Evolutionary conservation across 2,113 vertebrate species (phyloP), one percentile per base, ranked within the genome.

Genomic region (Pelecanus crispus): DNA sequence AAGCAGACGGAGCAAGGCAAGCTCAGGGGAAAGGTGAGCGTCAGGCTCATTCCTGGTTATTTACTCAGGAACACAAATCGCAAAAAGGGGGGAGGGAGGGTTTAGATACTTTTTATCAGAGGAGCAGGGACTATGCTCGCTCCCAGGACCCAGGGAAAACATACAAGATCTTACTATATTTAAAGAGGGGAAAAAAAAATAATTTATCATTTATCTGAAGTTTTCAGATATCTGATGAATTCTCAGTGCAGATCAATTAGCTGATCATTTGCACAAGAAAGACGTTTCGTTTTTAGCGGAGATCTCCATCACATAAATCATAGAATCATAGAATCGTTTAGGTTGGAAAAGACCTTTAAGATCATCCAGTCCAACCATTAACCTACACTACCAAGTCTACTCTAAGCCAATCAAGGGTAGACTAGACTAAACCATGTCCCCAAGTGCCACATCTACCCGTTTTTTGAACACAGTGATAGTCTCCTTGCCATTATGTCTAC

Each of bases 61-160:
- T 81, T 68, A 34, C 34, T 67, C 13, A 10, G 8, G 20, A 95
- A 63, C 16, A 40, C 22, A 45, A 67, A 53, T 59, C 47, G 67
- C 34, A 78, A 66, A 66, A 15, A 0, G 0, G 18, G 10, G 1
- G 2, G 5, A 56, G 0, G 25, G 12, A 2, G 3, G 5, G 58
- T 42, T 55, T 24, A 45, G 17, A 9, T 38, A 26, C 7, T n/a
- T 71, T 62, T 71, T 52, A 49, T 26, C 20, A 50, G 44, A 61
- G 44, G 7, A 90, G 68, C 24, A 58, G n/a, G 24, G 25, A 52
- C 21, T 56, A 19, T 20, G 12, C 34, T 63, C 47, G 36, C 34
- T 72, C 24, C n/a, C 0, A 0, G 36, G 18, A 38, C 21, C 40
- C 10, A 70, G 38, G 75, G 25, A 28, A 71, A 62, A 38, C 8